phyloP scores from a whole-genome alignment of 2,113 vertebrate genomes.

The Mormoops blainvillei region DNA sequence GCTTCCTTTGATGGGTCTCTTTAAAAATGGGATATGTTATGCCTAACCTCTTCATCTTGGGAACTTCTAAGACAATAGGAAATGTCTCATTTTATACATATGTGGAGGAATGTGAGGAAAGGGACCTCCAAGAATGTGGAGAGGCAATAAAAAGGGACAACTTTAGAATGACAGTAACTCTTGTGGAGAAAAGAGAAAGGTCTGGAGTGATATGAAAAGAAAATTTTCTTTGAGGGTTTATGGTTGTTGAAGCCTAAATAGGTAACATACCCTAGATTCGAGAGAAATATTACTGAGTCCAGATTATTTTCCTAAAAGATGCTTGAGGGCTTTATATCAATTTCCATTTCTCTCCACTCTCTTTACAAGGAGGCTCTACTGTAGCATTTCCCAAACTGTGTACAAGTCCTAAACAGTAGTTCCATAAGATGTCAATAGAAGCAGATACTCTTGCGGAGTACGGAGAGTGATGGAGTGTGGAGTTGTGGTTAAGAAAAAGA shows the following conservation, averaged over 20 bases:
- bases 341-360: background rate
- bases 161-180: background rate
- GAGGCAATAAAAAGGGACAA: background rate
- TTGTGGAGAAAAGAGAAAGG: background rate
- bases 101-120: background rate
- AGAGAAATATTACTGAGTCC: background rate
- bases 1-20: background rate
- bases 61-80: background rate
- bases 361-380: background rate
- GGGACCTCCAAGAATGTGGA: background rate
- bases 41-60: background rate
- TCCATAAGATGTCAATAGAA: background rate
- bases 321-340: background rate
- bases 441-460: background rate
- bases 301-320: background rate
- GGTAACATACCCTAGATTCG: background rate
- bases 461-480: background rate
- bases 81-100: background rate
- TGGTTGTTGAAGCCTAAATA: background rate
- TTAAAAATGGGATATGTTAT: background rate
- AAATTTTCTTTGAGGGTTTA: background rate
- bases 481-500: background rate
- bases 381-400: background rate
- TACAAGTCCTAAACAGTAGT: background rate
- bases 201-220: background rate